These are phyloP conservation scores for Ascidia mentula DNA, from an alignment of 23 tunicate species.

Conservation along the genomic window DNA sequence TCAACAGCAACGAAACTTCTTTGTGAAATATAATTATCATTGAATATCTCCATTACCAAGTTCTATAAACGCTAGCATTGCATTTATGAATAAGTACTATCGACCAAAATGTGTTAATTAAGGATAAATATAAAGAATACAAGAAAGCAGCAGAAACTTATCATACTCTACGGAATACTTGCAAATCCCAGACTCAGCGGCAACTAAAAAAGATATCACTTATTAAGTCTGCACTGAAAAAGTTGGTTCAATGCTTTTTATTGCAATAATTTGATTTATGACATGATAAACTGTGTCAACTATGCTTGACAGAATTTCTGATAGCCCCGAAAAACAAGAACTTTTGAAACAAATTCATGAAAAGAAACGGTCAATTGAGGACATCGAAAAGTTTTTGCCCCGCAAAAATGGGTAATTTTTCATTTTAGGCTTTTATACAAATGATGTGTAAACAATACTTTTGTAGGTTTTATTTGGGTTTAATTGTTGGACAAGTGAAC, in stretches of 20 bases:
- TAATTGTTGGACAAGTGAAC: constrained; percentile 95
- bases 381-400: constrained; percentile 68
- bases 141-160: constrained; percentile 71
- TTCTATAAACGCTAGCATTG: no score
- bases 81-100: no score
- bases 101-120: not conserved
- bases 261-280: not conserved
- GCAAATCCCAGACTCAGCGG: constrained; percentile 51
- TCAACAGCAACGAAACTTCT: no score
- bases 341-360: constrained; percentile 57
- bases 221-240: constrained; percentile 52
- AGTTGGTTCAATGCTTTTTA: constrained; percentile 3
- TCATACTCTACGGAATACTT: constrained; percentile 51
- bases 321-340: constrained; percentile 43
- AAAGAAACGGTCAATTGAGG: constrained; percentile 38
- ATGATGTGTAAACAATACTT: not conserved
- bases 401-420: constrained; percentile 70
- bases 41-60: not conserved
- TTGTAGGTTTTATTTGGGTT: constrained; percentile 81
- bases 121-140: constrained; percentile 75
- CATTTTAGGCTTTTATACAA: not conserved
- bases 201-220: constrained; percentile 59
- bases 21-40: not conserved
- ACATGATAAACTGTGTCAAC: not conserved
- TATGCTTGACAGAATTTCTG: constrained; percentile 20